These are phyloP conservation scores for Drosophila albomicans DNA, from an alignment of 1,140 invertebrate species.

Conservation along the genomic window DNA sequence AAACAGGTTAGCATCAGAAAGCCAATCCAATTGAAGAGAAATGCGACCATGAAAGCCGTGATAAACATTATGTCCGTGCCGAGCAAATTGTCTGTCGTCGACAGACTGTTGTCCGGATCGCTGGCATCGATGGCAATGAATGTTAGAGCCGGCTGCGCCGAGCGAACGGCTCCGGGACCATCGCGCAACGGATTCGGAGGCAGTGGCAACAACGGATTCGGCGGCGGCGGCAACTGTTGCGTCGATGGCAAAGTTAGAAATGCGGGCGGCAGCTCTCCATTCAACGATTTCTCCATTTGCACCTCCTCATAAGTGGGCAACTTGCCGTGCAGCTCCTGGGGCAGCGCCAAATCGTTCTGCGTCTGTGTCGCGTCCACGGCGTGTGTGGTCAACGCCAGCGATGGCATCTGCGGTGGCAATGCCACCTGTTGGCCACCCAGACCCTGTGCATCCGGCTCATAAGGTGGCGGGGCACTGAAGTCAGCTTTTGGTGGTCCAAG, in stretches of 20 bases:
- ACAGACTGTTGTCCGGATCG: slow-evolving; percentile 89
- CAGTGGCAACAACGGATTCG: slow-evolving; percentile 68
- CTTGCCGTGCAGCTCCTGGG: slow-evolving; percentile 88
- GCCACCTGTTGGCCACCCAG: slow-evolving; percentile 54
- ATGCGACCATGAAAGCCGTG: slow-evolving; percentile 94
- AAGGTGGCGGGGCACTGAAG: slow-evolving; percentile 94
- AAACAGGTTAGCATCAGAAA: slow-evolving; percentile 96
- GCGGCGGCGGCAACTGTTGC: slow-evolving; percentile 71
- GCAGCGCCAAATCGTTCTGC: slow-evolving; percentile 46
- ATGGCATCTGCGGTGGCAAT: slow-evolving; percentile 45
- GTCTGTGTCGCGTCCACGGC: slow-evolving; percentile 37
- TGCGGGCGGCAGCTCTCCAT: slow-evolving; percentile 87
- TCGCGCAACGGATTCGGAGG: slow-evolving; percentile 83
- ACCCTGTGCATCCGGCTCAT: slow-evolving; percentile 84
- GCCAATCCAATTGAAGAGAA: slow-evolving; percentile 98
- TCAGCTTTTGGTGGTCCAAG: slow-evolving; percentile 92
- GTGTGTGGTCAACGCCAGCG: slow-evolving; percentile 52
- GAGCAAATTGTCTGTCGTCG: slow-evolving; percentile 89
- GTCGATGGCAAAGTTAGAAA: slow-evolving; percentile 70
- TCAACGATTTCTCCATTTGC: slow-evolving; percentile 92
- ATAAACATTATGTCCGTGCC: slow-evolving; percentile 96
- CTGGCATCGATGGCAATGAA: slow-evolving; percentile 90
- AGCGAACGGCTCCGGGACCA: slow-evolving; percentile 83
- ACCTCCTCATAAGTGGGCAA: slow-evolving; percentile 96
- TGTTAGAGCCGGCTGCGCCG: slow-evolving; percentile 88